phyloP scores from a whole-genome alignment of 2,888 invertebrate genomes.

The Nematopogon swammerdamellus region DNA sequence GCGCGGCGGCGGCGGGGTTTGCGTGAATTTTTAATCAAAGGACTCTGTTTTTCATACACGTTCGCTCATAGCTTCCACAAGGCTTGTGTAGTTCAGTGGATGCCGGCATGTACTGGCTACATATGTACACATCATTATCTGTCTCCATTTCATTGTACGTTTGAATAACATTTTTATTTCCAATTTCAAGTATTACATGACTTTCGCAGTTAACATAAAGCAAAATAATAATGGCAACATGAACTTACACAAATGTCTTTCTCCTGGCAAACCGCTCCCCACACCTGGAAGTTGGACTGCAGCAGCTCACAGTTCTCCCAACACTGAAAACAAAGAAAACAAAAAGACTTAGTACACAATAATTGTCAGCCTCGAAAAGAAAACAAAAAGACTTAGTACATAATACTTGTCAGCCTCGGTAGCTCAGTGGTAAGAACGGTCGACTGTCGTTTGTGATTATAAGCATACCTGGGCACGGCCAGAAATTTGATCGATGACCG shows the following conservation, averaged over 20 bases:
- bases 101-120: no score
- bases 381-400: neutral
- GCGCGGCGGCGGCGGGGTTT: neutral
- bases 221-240: no score
- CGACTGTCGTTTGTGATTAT: no score
- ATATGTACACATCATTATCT: neutral
- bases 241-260: slow-evolving; percentile 73
- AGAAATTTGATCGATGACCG: no score
- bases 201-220: no score
- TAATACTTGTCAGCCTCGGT: no score
- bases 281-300: slow-evolving; percentile 68
- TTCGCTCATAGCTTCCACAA: no score
- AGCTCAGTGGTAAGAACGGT: no score
- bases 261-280: slow-evolving; percentile 69
- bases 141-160: neutral
- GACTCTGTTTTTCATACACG: neutral
- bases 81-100: neutral
- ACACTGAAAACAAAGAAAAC: slow-evolving; percentile 60
- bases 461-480: no score
- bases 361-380: slow-evolving; percentile 3
- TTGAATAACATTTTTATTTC: no score
- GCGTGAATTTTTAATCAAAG: neutral
- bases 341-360: slow-evolving; percentile 10
- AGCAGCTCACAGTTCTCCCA: slow-evolving; percentile 74
- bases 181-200: no score